phyloP scores from a whole-genome alignment of 2,888 invertebrate species.

The Atethmia centrago region DNA sequence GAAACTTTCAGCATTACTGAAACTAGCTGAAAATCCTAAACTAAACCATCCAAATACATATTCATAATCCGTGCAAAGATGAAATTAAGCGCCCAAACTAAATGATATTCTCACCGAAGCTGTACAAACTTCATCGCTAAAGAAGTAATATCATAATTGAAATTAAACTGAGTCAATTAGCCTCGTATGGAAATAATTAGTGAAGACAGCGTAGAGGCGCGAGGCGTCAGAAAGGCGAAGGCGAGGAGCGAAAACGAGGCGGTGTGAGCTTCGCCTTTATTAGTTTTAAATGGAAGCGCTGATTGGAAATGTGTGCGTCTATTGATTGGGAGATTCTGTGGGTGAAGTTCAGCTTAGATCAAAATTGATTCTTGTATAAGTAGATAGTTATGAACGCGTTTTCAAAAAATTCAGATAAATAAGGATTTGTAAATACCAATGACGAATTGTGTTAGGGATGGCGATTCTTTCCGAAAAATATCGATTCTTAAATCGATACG shows the following conservation, averaged over 20 bases:
- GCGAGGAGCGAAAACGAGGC: not conserved
- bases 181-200: conserved; percentile 66
- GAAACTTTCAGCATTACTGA: not conserved
- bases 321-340: not conserved
- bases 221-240: conserved; percentile 9
- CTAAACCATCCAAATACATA: conserved; percentile 17
- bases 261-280: conserved; percentile 10
- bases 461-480: too few species aligned
- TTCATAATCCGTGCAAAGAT: conserved; percentile 35
- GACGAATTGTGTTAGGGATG: too few species aligned
- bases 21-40: not conserved
- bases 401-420: not conserved
- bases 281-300: conserved; percentile 30
- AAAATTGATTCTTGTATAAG: not conserved
- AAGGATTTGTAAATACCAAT: too few species aligned
- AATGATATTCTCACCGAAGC: conserved; percentile 36
- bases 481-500: too few species aligned
- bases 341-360: not conserved
- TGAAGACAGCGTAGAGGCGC: conserved; percentile 38
- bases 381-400: not conserved
- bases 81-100: conserved; percentile 30
- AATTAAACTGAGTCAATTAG: conserved; percentile 67
- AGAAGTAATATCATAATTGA: conserved; percentile 67
- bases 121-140: conserved; percentile 40
- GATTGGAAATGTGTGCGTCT: not conserved